These are phyloP conservation scores for Biston stratarius DNA, from an alignment of 2,888 invertebrate genomes.

Conservation along the genomic window DNA sequence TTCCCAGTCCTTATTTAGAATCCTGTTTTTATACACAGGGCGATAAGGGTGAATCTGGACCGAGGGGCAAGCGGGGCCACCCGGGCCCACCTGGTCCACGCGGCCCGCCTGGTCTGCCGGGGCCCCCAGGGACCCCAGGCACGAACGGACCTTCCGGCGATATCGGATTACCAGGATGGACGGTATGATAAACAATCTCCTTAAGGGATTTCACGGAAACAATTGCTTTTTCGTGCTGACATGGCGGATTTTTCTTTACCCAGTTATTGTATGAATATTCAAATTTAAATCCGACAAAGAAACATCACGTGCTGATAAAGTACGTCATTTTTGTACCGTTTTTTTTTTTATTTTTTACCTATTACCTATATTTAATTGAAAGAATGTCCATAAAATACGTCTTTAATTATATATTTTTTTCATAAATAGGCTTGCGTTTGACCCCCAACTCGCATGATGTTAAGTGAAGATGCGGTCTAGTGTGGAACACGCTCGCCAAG, in stretches of 20 bases:
- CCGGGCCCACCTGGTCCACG: conserved; percentile 93
- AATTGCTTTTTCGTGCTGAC: conserved; percentile 32
- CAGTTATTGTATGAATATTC: conserved; percentile 11
- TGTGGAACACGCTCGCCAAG: no score
- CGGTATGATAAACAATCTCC: conserved; percentile 71
- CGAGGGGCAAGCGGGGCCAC: conserved; percentile 88
- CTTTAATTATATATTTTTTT: no score
- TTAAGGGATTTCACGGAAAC: conserved; percentile 35
- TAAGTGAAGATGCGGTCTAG: no score
- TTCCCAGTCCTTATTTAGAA: conserved; percentile 18
- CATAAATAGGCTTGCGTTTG: no score
- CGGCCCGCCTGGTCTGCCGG: conserved; percentile 90
- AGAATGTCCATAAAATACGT: neutral
- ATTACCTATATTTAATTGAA: neutral
- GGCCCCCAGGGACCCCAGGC: conserved; percentile 90
- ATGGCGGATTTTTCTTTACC: conserved; percentile 12
- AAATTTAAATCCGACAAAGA: neutral
- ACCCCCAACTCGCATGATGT: no score
- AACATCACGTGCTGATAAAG: neutral
- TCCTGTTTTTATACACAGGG: conserved; percentile 59
- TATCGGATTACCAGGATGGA: conserved; percentile 93
- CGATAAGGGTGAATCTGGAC: conserved; percentile 79
- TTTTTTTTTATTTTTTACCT: neutral
- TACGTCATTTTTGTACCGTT: neutral
- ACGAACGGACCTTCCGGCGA: conserved; percentile 90